Base-by-base conservation (phyloP, 2,888 invertebrate genomes). In the Ceramica pisi region DNA sequence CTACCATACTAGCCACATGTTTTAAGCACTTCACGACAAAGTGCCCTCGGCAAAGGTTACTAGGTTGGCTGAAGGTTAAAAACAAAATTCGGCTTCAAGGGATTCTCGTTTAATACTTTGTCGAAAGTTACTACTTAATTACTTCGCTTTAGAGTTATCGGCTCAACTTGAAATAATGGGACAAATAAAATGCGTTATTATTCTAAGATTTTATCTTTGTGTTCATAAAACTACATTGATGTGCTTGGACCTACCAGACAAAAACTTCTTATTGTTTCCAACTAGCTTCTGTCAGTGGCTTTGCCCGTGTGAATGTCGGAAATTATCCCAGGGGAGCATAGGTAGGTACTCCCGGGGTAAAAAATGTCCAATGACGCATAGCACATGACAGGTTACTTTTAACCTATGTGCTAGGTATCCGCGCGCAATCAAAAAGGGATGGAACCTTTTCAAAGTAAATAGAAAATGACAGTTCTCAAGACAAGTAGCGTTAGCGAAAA, bases 131-230 rank as follows among this genome's bases (percentile, higher is more conserved):
- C 23, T 23, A 51, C 41, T 35, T 46, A 71, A 16, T 12, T 63
- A 35, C 46, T 75, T 46, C 23, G 48, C 8, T 63, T 35, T 50
- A 66, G 41, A 65, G 64, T 38, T 51, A 68, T 38, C 55, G 60
- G 53, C 60, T 61, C 21, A 60, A 75, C 41, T 55, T 16, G 21
- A 68, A 26, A 63, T 75, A 63, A 74, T 53, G 48, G 51, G 56
- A 46, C 51, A 65, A 68, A 69, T 75, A 76, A 75, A 75, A 61
- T n/a, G n/a, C n/a, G n/a, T n/a, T n/a, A n/a, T n/a, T n/a, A n/a
- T n/a, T n/a, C n/a, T n/a, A n/a, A n/a, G n/a, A n/a, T 62, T 41
- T 76, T 64, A 61, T 76, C 44, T 62, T n/a, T 35, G 19, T 26
- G 69, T 69, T 69, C 60, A 56, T 69, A 75, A 75, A 76, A 69